phyloP scores from a whole-genome alignment of 2,888 invertebrate genomes.

The Cactoblastis cactorum region DNA sequence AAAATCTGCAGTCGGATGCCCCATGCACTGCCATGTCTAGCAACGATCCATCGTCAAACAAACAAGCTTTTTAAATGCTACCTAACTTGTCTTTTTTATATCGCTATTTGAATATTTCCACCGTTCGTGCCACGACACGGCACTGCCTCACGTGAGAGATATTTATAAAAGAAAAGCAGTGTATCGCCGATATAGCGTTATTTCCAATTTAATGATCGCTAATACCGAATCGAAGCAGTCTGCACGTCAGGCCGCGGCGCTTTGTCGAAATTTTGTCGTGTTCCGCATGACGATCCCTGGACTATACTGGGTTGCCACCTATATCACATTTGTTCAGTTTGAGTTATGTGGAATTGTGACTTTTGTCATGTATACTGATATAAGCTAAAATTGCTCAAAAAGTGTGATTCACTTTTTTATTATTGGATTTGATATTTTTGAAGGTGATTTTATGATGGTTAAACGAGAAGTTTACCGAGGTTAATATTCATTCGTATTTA shows the following conservation, averaged over 20 bases:
- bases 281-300: background rate
- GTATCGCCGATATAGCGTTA: slow-evolving; percentile 75
- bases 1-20: slow-evolving; percentile 47
- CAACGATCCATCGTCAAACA: slow-evolving; percentile 75
- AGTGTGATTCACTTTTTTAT: too few relatives aligned
- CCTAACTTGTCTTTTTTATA: slow-evolving; percentile 79
- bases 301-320: background rate
- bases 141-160: slow-evolving; percentile 77
- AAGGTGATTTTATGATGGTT: too few relatives aligned
- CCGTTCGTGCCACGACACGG: slow-evolving; percentile 77
- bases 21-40: slow-evolving; percentile 67
- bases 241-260: slow-evolving; percentile 61
- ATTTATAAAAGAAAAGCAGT: slow-evolving; percentile 78
- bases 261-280: slow-evolving; percentile 37
- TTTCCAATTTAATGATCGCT: slow-evolving; percentile 80
- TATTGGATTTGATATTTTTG: too few relatives aligned
- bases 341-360: too few relatives aligned
- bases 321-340: too few relatives aligned
- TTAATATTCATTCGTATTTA: too few relatives aligned
- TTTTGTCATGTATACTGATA: too few relatives aligned
- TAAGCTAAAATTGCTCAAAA: too few relatives aligned
- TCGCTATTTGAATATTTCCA: slow-evolving; percentile 78
- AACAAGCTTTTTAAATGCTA: slow-evolving; percentile 80
- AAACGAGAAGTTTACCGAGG: too few relatives aligned
- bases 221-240: slow-evolving; percentile 68